Conservation (phyloP, 2,797 vertebrate genomes). For the Emydoidea blandingii region DNA sequence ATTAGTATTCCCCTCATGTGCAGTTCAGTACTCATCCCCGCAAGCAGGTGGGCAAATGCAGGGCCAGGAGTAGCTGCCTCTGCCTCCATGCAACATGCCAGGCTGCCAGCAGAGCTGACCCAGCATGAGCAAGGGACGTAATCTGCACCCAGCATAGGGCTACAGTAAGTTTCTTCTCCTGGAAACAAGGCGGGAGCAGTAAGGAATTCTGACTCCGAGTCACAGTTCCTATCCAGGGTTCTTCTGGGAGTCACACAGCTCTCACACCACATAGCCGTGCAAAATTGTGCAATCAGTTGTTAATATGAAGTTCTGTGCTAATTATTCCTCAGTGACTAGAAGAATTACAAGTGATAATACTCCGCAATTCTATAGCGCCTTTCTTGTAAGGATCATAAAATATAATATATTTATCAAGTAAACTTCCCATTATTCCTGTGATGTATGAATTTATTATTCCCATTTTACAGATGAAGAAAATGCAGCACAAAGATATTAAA, state of each 20-base stretch:
- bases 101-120: not conserved
- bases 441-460: not conserved
- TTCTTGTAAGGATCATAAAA: slow-evolving; percentile 5
- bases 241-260: not conserved
- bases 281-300: not conserved
- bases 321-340: not conserved
- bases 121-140: not conserved
- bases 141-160: not conserved
- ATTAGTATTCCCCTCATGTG: fast-evolving
- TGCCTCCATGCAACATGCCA: not conserved
- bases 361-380: not conserved
- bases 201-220: not conserved
- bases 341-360: slow-evolving; percentile 18
- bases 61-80: not conserved
- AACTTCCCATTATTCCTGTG: not conserved
- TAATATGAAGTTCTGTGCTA: not conserved
- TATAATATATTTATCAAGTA: not conserved
- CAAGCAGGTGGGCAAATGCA: not conserved
- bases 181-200: not conserved
- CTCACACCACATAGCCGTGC: fast-evolving
- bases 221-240: not conserved
- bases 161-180: not conserved
- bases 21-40: not conserved
- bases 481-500: slow-evolving; percentile 24
- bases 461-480: not conserved